Conservation (phyloP, 2,888 invertebrate genomes). For the Linnaemya tessellans region DNA sequence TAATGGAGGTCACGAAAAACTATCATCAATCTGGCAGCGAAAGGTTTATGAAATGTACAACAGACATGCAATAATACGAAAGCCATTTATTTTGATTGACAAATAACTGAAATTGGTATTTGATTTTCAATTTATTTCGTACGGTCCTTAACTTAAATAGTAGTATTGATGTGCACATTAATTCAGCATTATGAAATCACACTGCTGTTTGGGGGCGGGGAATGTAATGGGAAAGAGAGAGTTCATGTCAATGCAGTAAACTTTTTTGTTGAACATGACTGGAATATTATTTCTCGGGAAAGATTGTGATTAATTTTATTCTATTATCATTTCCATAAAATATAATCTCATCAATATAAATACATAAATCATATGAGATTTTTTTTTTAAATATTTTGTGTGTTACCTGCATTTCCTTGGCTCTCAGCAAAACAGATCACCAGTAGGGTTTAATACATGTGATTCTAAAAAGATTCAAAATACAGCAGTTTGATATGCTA, state of each 20-base stretch:
- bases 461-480: too few relatives aligned
- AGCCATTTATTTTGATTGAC: slow-evolving; percentile 69
- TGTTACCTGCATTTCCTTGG: too few relatives aligned
- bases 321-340: too few relatives aligned
- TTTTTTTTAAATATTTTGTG: too few relatives aligned
- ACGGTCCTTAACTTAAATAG: not conserved
- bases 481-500: too few relatives aligned
- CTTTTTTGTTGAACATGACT: not conserved
- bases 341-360: too few relatives aligned
- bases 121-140: slow-evolving; percentile 62
- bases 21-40: slow-evolving; percentile 66
- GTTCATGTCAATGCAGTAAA: not conserved
- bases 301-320: too few relatives aligned
- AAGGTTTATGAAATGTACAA: slow-evolving; percentile 59
- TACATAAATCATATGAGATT: too few relatives aligned
- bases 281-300: not conserved
- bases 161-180: slow-evolving; percentile 3
- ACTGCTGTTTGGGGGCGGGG: not conserved
- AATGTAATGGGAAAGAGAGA: slow-evolving; percentile 3
- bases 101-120: slow-evolving; percentile 65
- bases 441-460: too few relatives aligned
- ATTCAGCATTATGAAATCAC: not conserved
- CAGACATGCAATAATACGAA: slow-evolving; percentile 57
- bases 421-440: too few relatives aligned
- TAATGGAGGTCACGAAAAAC: slow-evolving; percentile 70